Base-by-base conservation (phyloP, 2,113 vertebrate species). In the Xenotilapia leptura region DNA sequence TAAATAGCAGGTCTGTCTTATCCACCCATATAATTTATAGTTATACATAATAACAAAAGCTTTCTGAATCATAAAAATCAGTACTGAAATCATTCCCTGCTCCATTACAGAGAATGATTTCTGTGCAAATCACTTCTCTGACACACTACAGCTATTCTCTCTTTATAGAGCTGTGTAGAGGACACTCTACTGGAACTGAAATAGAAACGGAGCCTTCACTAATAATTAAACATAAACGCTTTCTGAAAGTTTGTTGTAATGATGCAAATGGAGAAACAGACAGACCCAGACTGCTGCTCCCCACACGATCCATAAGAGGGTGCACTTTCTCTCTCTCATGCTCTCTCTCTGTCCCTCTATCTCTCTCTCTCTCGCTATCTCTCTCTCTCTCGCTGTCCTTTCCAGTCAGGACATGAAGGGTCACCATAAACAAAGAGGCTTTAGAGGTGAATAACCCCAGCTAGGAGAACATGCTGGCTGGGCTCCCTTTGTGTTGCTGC, bases 401-500 rank as follows among this genome's bases (percentile, higher is more conserved):
- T 26, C 47, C 55, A 45, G 36, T 45, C 2, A 77, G 28, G 73
- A 81, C 49, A 15, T 15, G 11, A 19, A 17, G 47, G 14, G 36
- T 4, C 82, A 89, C 21, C 10, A 85, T 84, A 87, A 91, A 92
- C 90, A 93, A 88, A 88, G 77, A 82, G 84, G 89, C 84, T 89
- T 87, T 85, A 53, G 79, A 40, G 70, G 82, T 89, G 93, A 92
- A 89, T 91, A 77, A 36, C 82, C 26, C 77, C 88, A 90, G 90
- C 84, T 80, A 86, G 56, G 65, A 31, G 93, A 93, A 94, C 88
- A 13, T 87, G 83, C 95, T 93, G 90, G 88, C 85, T 82, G 82
- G 45, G 65, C 73, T 73, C 45, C 85, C 83, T 95, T 95, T 95
- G 94, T 94, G 89, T 86, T 92, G 70, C 45, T 6, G 42, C 68